Base-by-base conservation (phyloP, 2,888 invertebrate species). In the Thymelicus acteon region DNA sequence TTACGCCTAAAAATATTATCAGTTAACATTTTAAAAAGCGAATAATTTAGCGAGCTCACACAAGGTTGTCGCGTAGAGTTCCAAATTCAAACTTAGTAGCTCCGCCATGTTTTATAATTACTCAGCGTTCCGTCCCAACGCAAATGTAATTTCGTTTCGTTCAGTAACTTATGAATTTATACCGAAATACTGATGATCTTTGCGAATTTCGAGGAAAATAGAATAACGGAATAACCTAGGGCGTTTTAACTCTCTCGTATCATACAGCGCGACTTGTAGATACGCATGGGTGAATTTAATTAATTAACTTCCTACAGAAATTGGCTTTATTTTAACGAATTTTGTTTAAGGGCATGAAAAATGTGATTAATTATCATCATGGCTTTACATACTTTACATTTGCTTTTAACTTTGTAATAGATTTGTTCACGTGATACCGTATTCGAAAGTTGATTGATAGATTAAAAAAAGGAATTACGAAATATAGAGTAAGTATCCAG, bases 71-170 rank as follows among this genome's bases (percentile, higher is more conserved):
- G 12, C 10, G 44, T 44, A 44, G 12, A 54, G 54, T 24, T 54
- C 54, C 4, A 54, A 19, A 24, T 54, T 54, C 24, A 24, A 54
- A 54, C 24, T 8, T 15, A 12, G 44, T 44, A 54, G 12, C 24
- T 54, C 24, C 54, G 44, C 61, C 13, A 44, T 24, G 60, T 60
- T 47, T 61, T 60, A 61, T 61, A 61, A 61, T 61, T 61, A 61
- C 61, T 31, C 24, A 47, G 24, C 61, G 19, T 44, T 44, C 61
- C 54, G 54, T 24, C 6, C 47, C 61, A 12, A 13, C 47, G 61
- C 47, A 40, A 61, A 54, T 10, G 61, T 61, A 47, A 61, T 61
- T 61, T 61, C 24, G 61, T 61, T 61, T 54, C 24, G 54, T 54
- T 6, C 15, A 31, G 31, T 13, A 60, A 61, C 61, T 61, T 61